Evolutionary conservation across 2,113 vertebrate species (phyloP).

Genomic region (Atrichornis clamosus): DNA sequence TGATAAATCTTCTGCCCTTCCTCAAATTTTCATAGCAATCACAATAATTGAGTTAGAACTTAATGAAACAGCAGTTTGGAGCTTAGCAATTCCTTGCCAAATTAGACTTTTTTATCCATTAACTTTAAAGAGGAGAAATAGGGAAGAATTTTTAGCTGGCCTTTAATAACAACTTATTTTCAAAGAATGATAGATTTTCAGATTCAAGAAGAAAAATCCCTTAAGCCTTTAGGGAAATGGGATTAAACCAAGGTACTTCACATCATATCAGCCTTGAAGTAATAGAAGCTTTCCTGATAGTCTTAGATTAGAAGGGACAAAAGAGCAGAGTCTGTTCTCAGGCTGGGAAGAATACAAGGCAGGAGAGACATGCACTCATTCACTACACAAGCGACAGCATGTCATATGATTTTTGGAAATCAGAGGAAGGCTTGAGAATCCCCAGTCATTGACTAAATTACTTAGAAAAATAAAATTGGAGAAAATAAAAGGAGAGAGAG

Average conservation of each 20-base stretch:
- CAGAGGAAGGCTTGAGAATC: slow-evolving; percentile 12
- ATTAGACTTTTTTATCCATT: not conserved
- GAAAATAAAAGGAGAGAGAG: not conserved
- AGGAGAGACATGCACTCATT: not conserved
- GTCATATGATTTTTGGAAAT: slow-evolving; percentile 40
- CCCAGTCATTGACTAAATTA: not conserved
- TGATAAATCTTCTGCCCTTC: not conserved
- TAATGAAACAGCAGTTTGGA: not conserved
- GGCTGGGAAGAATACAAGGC: not conserved
- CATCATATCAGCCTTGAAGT: not conserved
- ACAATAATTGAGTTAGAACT: not conserved
- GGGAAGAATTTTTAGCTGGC: not conserved
- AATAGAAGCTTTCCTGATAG: slow-evolving; percentile 53
- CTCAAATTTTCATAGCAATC: not conserved
- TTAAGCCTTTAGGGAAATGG: slow-evolving; percentile 35
- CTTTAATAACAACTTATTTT: slow-evolving; percentile 15
- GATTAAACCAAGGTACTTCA: slow-evolving; percentile 52
- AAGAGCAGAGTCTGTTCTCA: slow-evolving; percentile 17
- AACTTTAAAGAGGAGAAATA: not conserved
- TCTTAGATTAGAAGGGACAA: slow-evolving; percentile 38
- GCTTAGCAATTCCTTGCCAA: not conserved
- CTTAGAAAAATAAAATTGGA: not conserved
- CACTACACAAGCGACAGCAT: not conserved
- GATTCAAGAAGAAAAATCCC: not conserved
- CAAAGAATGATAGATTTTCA: slow-evolving; percentile 6